Percentiles rank a stretch among this genome's conserved stretches.
These are phyloP conservation scores for Cantharis flavilabris DNA, from an alignment of 2,888 invertebrate genomes.

Conservation along the genomic window DNA sequence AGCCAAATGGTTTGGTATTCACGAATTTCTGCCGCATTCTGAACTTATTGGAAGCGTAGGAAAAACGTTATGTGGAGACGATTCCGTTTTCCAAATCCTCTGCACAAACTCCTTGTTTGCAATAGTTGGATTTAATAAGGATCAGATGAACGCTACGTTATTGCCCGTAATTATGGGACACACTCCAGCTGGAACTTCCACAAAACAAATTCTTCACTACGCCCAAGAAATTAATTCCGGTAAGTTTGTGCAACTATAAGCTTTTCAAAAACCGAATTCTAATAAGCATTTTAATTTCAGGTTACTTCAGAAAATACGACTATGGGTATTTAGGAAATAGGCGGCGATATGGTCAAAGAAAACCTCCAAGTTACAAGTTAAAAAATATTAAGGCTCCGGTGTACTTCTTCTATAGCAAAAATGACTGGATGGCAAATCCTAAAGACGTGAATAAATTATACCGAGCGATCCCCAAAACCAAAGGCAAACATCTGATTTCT, in stretches of 20 bases:
- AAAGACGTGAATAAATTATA: slow-evolving; percentile 30
- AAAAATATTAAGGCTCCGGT: slow-evolving; percentile 60
- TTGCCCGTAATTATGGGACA: slow-evolving; percentile 42
- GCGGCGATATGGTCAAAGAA: slow-evolving; percentile 55
- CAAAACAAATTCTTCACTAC: slow-evolving; percentile 73
- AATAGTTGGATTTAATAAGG: slow-evolving; percentile 45
- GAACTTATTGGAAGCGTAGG: slow-evolving; percentile 59
- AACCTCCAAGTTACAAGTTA: slow-evolving; percentile 62
- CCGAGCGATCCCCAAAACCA: slow-evolving; percentile 34
- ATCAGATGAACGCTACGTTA: slow-evolving; percentile 45
- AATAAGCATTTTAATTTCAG: slow-evolving; percentile 9
- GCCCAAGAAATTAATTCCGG: slow-evolving; percentile 64
- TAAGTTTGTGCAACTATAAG: slow-evolving; percentile 22
- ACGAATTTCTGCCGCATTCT: slow-evolving; percentile 67
- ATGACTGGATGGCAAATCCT: slow-evolving; percentile 35
- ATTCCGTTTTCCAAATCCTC: slow-evolving; percentile 37
- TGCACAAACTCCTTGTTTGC: slow-evolving; percentile 47
- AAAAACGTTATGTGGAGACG: slow-evolving; percentile 53
- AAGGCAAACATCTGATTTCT: slow-evolving; percentile 39
- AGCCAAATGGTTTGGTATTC: slow-evolving; percentile 42
- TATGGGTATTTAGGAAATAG: slow-evolving; percentile 52
- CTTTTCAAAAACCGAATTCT: background rate
- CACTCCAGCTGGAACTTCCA: slow-evolving; percentile 56
- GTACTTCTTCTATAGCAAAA: slow-evolving; percentile 34
- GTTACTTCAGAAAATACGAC: slow-evolving; percentile 56